These are phyloP conservation scores for Thunnus albacares DNA, from an alignment of 2,797 vertebrate species.

Conservation along the genomic window DNA sequence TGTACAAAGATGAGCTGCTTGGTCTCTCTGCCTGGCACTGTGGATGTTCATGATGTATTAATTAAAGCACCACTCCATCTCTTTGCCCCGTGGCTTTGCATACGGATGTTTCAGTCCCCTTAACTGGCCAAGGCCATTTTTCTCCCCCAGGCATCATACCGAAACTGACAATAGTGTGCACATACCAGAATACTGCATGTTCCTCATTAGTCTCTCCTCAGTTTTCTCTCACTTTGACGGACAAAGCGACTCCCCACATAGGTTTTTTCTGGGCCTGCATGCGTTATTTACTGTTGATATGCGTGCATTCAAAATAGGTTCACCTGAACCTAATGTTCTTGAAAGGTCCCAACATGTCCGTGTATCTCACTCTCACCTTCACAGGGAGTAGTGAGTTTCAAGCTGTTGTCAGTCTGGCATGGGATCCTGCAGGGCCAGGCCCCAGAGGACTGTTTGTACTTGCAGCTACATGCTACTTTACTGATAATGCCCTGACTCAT, in stretches of 20 bases:
- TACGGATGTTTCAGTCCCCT: conserved; percentile 46
- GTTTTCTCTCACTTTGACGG: conserved; percentile 14
- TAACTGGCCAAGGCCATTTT: conserved; percentile 26
- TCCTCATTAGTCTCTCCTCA: conserved; percentile 6
- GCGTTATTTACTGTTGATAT: not conserved
- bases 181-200: conserved; percentile 5
- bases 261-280: not conserved
- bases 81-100: conserved; percentile 50
- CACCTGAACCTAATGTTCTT: not conserved
- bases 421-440: conserved; percentile 57
- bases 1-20: conserved; percentile 27
- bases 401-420: conserved; percentile 49
- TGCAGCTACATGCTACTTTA: conserved; percentile 71
- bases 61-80: conserved; percentile 42
- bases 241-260: not conserved
- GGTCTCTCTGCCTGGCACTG: conserved; percentile 9
- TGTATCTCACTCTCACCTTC: not conserved
- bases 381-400: conserved; percentile 40
- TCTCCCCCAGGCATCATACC: conserved; percentile 19
- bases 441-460: conserved; percentile 60
- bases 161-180: not conserved
- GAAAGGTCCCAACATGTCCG: conserved; percentile 14
- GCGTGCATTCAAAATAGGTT: not conserved
- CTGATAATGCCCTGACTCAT: conserved; percentile 61
- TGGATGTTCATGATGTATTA: conserved; percentile 14